Evolutionary conservation across 2,113 vertebrate species (phyloP).

Genomic region (Notothenia rossii): DNA sequence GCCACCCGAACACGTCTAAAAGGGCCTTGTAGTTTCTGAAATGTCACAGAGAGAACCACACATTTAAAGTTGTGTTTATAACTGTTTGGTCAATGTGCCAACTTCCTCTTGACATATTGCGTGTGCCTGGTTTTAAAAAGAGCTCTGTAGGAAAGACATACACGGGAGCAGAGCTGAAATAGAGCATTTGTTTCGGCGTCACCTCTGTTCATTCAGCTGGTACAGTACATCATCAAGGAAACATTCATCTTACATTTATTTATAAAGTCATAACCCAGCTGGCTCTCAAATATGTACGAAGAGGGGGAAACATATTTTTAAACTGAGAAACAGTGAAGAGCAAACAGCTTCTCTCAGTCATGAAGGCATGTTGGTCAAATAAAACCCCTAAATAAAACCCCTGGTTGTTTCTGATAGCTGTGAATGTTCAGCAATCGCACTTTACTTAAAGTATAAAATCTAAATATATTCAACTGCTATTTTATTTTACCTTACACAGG

Average conservation of each 20-base stretch:
- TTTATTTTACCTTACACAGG: too few relatives aligned
- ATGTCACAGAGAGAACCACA: background rate
- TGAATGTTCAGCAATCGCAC: background rate
- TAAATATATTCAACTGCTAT: background rate
- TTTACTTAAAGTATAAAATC: background rate
- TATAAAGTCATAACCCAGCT: background rate
- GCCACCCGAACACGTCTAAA: background rate
- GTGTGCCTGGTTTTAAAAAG: background rate
- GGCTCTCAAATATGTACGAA: background rate
- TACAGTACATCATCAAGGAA: background rate
- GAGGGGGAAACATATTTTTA: background rate
- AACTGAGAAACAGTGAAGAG: background rate
- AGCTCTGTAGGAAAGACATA: background rate
- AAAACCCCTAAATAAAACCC: background rate
- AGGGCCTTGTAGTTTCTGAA: conserved; percentile 6
- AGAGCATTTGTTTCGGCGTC: background rate
- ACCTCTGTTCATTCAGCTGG: background rate
- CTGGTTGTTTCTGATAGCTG: background rate
- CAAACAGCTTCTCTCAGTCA: background rate
- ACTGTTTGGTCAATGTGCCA: conserved; percentile 1
- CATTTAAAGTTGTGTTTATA: conserved; percentile 5
- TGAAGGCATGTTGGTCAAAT: background rate
- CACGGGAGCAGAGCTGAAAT: background rate
- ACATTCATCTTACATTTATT: background rate
- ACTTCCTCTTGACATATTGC: conserved; percentile 24